Conservation (phyloP, 2,888 invertebrate species). For the Orgyia antiqua region DNA sequence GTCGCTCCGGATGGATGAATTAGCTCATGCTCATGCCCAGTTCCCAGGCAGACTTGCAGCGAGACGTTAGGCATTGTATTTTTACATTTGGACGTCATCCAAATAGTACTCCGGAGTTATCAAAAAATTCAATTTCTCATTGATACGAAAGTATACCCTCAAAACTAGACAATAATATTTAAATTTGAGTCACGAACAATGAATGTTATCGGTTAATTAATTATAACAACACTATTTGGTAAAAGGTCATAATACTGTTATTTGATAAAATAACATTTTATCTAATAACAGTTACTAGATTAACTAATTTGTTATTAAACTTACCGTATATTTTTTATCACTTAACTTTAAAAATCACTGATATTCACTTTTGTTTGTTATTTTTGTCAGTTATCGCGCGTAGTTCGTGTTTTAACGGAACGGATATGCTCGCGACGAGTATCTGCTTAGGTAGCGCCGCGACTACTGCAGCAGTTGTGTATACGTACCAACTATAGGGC, state of each 20-base stretch:
- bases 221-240: slow-evolving; percentile 14
- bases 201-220: slow-evolving; percentile 21
- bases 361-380: slow-evolving; percentile 23
- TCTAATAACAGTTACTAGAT: slow-evolving; percentile 2
- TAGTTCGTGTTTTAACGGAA: slow-evolving; percentile 19
- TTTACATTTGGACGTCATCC: slow-evolving; percentile 70
- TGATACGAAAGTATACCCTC: slow-evolving; percentile 22
- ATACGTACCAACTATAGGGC: background rate
- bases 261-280: slow-evolving; percentile 24
- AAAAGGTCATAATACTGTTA: slow-evolving; percentile 26
- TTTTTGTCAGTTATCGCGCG: slow-evolving; percentile 23
- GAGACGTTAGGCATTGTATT: slow-evolving; percentile 69
- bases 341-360: slow-evolving; percentile 17
- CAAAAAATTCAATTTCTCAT: slow-evolving; percentile 40
- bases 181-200: slow-evolving; percentile 12
- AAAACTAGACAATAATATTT: slow-evolving; percentile 13
- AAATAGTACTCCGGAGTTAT: slow-evolving; percentile 66
- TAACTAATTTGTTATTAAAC: slow-evolving; percentile 1
- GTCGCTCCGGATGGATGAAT: slow-evolving; percentile 30
- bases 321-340: slow-evolving; percentile 20
- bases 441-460: slow-evolving; percentile 18
- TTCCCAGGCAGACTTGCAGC: slow-evolving; percentile 57
- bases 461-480: slow-evolving; percentile 23
- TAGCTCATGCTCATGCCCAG: slow-evolving; percentile 31
- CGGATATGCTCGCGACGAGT: slow-evolving; percentile 20